A percentile compares a stretch with the other conserved stretches of the same genome.
phyloP scores from a whole-genome alignment of 2,888 invertebrate genomes.

The Salticus scenicus region DNA sequence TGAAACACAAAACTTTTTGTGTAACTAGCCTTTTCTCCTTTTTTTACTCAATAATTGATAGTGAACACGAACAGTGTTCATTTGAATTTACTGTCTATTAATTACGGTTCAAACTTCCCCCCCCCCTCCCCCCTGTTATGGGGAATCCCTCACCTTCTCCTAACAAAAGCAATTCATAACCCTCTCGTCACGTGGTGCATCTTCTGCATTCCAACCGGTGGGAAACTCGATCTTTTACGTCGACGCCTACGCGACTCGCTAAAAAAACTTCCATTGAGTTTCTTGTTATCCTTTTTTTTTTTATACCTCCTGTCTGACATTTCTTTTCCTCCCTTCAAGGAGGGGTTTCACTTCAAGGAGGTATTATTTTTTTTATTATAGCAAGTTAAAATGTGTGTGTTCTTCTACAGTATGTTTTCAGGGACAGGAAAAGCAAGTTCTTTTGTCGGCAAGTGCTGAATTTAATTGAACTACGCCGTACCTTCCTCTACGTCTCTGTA shows the following conservation, averaged over 20 bases:
- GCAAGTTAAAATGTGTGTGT: constrained; percentile 4
- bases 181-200: constrained; percentile 62
- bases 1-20: too few relatives aligned
- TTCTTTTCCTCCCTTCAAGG: background rate
- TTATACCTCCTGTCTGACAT: background rate
- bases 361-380: constrained; percentile 31
- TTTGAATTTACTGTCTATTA: too few relatives aligned
- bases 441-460: background rate
- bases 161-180: constrained; percentile 62
- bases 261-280: constrained; percentile 25
- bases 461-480: background rate
- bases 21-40: too few relatives aligned
- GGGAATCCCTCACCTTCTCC: constrained; percentile 54
- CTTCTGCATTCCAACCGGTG: constrained; percentile 43
- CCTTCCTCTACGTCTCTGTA: background rate
- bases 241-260: constrained; percentile 55
- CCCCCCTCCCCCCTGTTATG: too few relatives aligned
- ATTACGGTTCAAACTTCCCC: too few relatives aligned
- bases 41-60: too few relatives aligned
- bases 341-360: constrained; percentile 25
- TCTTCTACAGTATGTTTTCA: constrained; percentile 43
- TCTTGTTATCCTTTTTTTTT: background rate
- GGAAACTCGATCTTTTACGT: constrained; percentile 56
- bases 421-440: constrained; percentile 20
- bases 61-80: too few relatives aligned